Evolutionary conservation across 1,140 invertebrate genomes (phyloP), one percentile per base, ranked within the genome.

Genomic region (Hypsibius dujardini): DNA sequence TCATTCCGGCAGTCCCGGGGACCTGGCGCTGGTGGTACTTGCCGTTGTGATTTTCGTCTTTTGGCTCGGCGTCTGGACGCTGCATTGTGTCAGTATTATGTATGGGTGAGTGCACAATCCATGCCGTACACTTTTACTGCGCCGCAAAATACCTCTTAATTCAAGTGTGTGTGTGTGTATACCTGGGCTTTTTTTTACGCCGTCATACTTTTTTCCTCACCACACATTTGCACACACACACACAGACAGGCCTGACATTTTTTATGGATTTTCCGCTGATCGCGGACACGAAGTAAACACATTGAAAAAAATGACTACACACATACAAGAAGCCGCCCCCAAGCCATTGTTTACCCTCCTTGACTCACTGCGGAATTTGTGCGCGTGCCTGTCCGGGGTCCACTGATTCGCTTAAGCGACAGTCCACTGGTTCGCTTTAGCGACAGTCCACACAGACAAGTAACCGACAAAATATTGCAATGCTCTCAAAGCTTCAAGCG

Each of bases 31-130:
- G 3, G 12, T 72, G 40, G 47, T 72, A 47, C 46, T 75, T 2
- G 72, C 73, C 46, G 67, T 73, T 3, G 70, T 75, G 3, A 59
- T 76, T n/a, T 70, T 74, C 28, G 72, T 76, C 47, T 75, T 75
- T 71, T 75, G 74, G 74, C 46, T 70, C 14, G 74, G 47, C 47
- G 73, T 74, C 62, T 75, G 74, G 74, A 40, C 73, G 15, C 59
- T 75, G 1, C 74, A 75, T 50, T 47, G 74, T 28, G 70, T 74
- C 45, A 72, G 72, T 70, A 75, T 75, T 69, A 70, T 71, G 47
- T 74, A 75, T 59, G 74, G 74, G 74, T 67, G 45, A 42, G 62
- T 67, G 45, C 62, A 15, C 12, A 15, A 56, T n/a, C n/a, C 50
- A 56, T 7, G 50, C 7, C 7, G n/a, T 56, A 56, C 50, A 56